Evolutionary conservation across 2,888 invertebrate species (phyloP), one percentile per base, ranked within the genome.

Genomic region (Andrena bucephala): DNA sequence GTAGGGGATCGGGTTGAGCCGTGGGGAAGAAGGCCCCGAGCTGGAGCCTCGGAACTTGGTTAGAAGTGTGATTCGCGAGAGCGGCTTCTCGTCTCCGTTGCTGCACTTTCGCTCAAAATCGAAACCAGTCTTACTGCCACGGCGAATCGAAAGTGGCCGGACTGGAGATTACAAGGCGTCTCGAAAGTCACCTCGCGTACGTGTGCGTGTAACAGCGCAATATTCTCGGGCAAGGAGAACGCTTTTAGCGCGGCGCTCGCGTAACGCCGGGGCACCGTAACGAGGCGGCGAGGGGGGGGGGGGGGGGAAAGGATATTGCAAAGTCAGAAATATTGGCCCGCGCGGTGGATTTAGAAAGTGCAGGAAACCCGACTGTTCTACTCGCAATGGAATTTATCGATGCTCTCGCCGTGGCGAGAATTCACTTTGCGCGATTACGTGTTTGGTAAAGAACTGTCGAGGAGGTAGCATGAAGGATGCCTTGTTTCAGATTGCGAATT

Each of bases 51-150:
- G 73, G 84, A 85, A 85, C 67, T 73, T 67, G 85, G 70, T 85
- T 85, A 85, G 73, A 72, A 77, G 27, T 27, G 57, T 67, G 70
- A 74, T 33, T 74, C 67, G 69, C 24, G 73, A 65, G 81, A 74
- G 70, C 62, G 81, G 63, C 78, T 69, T 81, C 81, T 82, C 86
- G 86, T 86, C 85, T 86, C 86, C 74, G 16, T 29, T 31, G 76
- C 48, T 31, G 42, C 57, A 82, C 87, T 87, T 87, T 87, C 87
- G 80, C 80, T 87, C 79, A 87, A 85, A 87, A 87, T 85, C 85
- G 78, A 82, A 84, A 87, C 87, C 87, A 78, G 87, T 87, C 81
- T 24, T 27, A n/a, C 36, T 24, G 59, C 31, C 60, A 16, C 68
- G 29, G 52, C 63, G 79, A 74, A 85, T 85, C 86, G 86, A 87